Base-by-base conservation (phyloP, 2,797 vertebrate species). In the Acrossocheilus fasciatus region DNA sequence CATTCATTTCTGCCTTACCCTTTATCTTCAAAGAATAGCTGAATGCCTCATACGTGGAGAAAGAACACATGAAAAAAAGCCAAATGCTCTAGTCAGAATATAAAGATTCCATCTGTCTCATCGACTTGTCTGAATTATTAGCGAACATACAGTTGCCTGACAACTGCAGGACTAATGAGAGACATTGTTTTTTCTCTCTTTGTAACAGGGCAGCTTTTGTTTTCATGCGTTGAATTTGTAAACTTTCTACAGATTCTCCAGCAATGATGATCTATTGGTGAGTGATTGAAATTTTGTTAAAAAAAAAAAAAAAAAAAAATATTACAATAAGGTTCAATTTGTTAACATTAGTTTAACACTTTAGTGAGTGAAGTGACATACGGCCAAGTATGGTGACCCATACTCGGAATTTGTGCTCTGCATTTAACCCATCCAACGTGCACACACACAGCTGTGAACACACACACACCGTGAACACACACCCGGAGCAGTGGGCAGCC, bases 81-180 rank as follows among this genome's bases (percentile, higher is more conserved):
- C 17, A 69, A 66, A 45, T 79, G 20, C 66, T 72, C 43, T 72
- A 45, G 39, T 79, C 41, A 73, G 50, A 30, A 80, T 64, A 80
- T n/a, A 81, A 36, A 78, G 62, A 68, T 84, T 69, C 76, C 18
- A 90, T 90, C 89, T 92, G 93, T 93, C 90, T 93, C 92, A 94
- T 90, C 64, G 70, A 90, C 91, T 92, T 87, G 4, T 52, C 86
- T 81, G 43, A 93, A 86, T 88, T 88, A 87, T 81, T 74, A 86
- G 68, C 86, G 82, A 87, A 88, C 83, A 17, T 89, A 81, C 78
- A 66, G 41, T 68, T 81, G 41, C 87, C 90, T 90, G 88, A 91
- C 90, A 89, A 84, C 86, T 87, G 86, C 69, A 88, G 59, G 82
- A 82, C 86, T 94, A 94, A 95, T 92, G 91, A 93, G 90, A 86